These are phyloP conservation scores for Keiferia lycopersicella DNA, from an alignment of 2,888 invertebrate genomes.

Conservation along the genomic window DNA sequence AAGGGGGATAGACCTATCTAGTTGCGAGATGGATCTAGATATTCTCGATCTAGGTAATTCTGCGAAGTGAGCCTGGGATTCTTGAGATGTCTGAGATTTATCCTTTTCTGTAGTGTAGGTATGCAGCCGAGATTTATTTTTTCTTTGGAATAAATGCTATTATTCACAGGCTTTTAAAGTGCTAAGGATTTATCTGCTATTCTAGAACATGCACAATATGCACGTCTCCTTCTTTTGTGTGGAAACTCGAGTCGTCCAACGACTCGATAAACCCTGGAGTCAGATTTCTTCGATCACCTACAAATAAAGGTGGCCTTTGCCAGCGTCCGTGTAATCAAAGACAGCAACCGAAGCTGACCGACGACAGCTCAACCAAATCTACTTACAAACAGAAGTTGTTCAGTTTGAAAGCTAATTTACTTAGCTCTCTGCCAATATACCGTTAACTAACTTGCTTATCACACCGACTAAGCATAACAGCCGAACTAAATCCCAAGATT, in stretches of 20 bases:
- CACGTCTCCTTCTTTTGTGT: too few species aligned
- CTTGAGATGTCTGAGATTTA: constrained; percentile 6
- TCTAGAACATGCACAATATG: not conserved
- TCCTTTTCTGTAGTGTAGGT: not conserved
- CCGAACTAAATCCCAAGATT: not conserved
- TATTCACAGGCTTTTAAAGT: not conserved
- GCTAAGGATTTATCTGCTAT: not conserved
- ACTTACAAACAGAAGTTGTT: not conserved
- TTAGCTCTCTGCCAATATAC: not conserved
- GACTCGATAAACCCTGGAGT: too few species aligned
- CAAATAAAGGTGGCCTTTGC: too few species aligned
- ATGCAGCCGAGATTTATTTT: not conserved
- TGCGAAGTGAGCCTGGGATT: constrained; percentile 8
- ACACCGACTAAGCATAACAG: not conserved
- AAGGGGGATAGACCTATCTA: constrained; percentile 1
- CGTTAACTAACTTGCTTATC: not conserved
- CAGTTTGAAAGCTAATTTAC: not conserved
- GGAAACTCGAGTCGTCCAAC: too few species aligned
- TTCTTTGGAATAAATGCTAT: not conserved
- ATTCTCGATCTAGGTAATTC: not conserved
- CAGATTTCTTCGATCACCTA: too few species aligned
- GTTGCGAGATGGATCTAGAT: not conserved
- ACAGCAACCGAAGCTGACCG: too few species aligned
- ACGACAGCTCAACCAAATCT: too few species aligned
- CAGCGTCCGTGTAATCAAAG: too few species aligned